Base-by-base conservation (phyloP, 2,888 invertebrate genomes). In the Dasypogon diadema region DNA sequence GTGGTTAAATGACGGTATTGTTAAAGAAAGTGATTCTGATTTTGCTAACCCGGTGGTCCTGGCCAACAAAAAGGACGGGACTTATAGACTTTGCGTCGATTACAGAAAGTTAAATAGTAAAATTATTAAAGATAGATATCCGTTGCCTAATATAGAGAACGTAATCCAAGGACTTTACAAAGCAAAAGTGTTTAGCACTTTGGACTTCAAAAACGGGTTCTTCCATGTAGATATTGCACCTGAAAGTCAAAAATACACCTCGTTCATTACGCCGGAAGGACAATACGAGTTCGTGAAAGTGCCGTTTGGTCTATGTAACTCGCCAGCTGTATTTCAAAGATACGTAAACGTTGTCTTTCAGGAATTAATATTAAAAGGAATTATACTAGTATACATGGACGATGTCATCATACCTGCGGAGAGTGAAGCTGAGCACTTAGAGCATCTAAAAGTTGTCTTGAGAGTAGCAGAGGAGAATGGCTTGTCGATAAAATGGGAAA, bases 331-430 rank as follows among this genome's bases (percentile, higher is more conserved):
- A n/a, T n/a, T n/a, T n/a, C n/a, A n/a, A n/a, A n/a, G n/a, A n/a
- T n/a, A n/a, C n/a, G n/a, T n/a, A n/a, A n/a, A n/a, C n/a, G n/a
- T n/a, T 21, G 56, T 56, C 10, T 56, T 56, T 5, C 21, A 24
- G 24, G 22, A 18, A 2, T 10, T 56, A 2, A 56, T 24, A 2
- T 24, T 21, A 22, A 24, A 56, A 24, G 56, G n/a, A 5, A 26
- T 2, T 56, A 10, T n/a, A n/a, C n/a, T n/a, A n/a, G n/a, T 60
- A 1, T 60, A 60, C 30, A 60, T 34, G 60, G 60, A 60, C 18
- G 30, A 16, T 16, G 60, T 60, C 0, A 60, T 60, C 16, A 30
- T 30, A 6, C 34, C 34, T n/a, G 34, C 34, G 4, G 74, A 37
- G 21, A 26, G 4, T n/a, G 63, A 22, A n/a, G 24, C 14, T 8